These are phyloP conservation scores for Hirtodrosophila histrioides DNA, from an alignment of 2,888 invertebrate genomes.

Conservation along the genomic window DNA sequence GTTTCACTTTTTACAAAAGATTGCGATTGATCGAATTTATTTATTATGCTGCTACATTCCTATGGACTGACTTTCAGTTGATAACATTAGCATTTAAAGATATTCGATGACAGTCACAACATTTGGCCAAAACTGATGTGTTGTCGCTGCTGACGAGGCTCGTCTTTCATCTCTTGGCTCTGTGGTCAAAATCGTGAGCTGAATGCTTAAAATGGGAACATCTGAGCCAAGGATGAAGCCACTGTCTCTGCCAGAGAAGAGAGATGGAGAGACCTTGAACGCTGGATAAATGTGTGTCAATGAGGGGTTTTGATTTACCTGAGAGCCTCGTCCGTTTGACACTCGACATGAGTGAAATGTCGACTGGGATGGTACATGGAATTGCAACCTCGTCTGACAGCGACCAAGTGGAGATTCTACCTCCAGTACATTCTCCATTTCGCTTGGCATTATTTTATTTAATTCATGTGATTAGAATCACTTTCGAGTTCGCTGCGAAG, in stretches of 20 bases:
- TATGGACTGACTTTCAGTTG: constrained; percentile 52
- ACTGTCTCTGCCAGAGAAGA: constrained; percentile 11
- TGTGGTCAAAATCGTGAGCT: constrained; percentile 83
- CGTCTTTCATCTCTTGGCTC: constrained; percentile 59
- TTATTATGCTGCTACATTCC: constrained; percentile 15
- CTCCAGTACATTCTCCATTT: constrained; percentile 55
- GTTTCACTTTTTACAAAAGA: constrained; percentile 65
- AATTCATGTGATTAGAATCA: constrained; percentile 72
- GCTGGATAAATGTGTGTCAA: constrained; percentile 56
- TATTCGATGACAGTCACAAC: constrained; percentile 39
- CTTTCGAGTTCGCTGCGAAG: constrained; percentile 65
- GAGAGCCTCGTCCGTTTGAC: constrained; percentile 47
- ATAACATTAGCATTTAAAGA: constrained; percentile 29
- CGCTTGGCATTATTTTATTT: constrained; percentile 63
- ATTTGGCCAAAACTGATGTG: constrained; percentile 48
- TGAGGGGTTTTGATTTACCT: constrained; percentile 57
- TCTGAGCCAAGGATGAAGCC: constrained; percentile 39
- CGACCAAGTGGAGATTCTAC: constrained; percentile 41
- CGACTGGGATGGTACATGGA: constrained; percentile 7
- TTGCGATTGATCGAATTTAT: constrained; percentile 18
- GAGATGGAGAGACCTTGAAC: constrained; percentile 52
- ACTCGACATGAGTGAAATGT: constrained; percentile 61
- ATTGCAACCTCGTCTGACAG: constrained; percentile 13
- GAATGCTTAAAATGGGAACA: constrained; percentile 66
- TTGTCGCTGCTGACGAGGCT: constrained; percentile 40